A percentile compares a stretch with the other conserved stretches of the same genome.
Evolutionary conservation across 2,113 vertebrate species (phyloP).

Genomic region (Cricetomys ansorgei): DNA sequence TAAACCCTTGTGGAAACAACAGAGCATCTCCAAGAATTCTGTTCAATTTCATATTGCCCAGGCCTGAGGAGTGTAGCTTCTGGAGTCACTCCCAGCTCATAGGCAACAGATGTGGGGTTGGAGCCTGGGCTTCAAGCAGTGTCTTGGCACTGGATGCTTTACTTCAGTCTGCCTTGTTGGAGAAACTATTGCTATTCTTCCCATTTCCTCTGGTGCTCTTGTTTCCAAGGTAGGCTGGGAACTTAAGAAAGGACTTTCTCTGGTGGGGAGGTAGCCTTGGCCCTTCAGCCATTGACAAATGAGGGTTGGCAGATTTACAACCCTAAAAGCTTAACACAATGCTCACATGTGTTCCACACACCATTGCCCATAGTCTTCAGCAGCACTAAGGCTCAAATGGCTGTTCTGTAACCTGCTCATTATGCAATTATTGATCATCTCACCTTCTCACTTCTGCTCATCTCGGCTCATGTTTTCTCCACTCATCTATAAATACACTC

Average conservation of each 20-base stretch:
- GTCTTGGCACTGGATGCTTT: background rate
- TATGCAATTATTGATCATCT: background rate
- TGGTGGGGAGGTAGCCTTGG: background rate
- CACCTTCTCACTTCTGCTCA: background rate
- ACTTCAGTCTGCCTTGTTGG: background rate
- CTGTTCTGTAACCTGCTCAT: background rate
- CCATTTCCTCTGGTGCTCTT: background rate
- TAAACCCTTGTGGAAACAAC: background rate
- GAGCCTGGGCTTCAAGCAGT: background rate
- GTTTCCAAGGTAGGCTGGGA: background rate
- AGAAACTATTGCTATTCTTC: background rate
- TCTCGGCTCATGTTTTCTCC: background rate
- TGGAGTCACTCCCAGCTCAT: background rate
- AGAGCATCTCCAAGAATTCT: background rate
- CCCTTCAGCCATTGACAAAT: background rate
- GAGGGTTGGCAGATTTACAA: background rate
- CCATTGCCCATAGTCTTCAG: background rate
- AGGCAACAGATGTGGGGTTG: background rate
- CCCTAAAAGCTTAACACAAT: background rate
- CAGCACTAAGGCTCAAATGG: background rate
- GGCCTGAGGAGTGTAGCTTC: background rate
- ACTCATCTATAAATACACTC: background rate
- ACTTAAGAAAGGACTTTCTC: background rate
- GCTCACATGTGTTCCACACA: background rate
- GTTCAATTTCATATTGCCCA: background rate